phyloP scores from a whole-genome alignment of 2,888 invertebrate genomes.

The Amphipoea lucens region DNA sequence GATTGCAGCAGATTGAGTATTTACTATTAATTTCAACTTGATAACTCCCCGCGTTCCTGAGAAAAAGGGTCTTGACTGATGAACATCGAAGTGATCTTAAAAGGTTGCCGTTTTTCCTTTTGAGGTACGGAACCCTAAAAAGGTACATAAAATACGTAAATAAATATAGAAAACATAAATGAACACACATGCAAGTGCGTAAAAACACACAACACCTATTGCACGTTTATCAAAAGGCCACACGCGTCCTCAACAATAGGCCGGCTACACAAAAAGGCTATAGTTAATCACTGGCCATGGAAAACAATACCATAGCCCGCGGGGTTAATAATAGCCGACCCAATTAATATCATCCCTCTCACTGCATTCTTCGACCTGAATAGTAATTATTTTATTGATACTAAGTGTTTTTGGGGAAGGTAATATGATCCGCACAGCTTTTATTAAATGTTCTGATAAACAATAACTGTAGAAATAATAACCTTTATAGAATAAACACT shows the following conservation, averaged over 20 bases:
- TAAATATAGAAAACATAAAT: slow-evolving; percentile 5
- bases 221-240: slow-evolving; percentile 63
- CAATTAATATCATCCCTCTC: slow-evolving; percentile 61
- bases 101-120: no score
- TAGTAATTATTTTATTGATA: slow-evolving; percentile 56
- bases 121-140: background rate
- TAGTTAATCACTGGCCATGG: slow-evolving; percentile 55
- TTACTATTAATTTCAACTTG: no score
- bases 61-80: no score
- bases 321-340: slow-evolving; percentile 62
- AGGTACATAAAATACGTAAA: background rate
- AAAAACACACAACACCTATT: slow-evolving; percentile 35
- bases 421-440: background rate
- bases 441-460: background rate
- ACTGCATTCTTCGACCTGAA: slow-evolving; percentile 52
- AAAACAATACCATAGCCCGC: slow-evolving; percentile 60
- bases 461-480: background rate
- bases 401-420: slow-evolving; percentile 42
- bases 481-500: background rate
- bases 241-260: slow-evolving; percentile 59
- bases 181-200: slow-evolving; percentile 34
- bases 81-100: no score
- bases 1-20: no score
- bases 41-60: no score
- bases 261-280: slow-evolving; percentile 49